Conservation (phyloP, 2,113 vertebrate genomes). For the Ctenodactylus gundi region DNA sequence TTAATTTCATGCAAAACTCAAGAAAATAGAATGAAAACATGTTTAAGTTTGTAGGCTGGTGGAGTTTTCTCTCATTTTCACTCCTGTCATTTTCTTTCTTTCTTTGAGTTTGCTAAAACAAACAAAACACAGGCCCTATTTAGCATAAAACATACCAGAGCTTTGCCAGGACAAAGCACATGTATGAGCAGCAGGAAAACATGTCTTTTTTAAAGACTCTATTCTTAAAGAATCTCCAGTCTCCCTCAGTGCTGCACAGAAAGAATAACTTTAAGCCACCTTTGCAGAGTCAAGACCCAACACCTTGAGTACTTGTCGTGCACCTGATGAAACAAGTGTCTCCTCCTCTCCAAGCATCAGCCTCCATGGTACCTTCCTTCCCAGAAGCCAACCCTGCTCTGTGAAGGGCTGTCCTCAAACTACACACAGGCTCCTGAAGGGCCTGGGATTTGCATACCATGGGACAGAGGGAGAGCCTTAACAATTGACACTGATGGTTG, state of each 20-base stretch:
- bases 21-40: slow-evolving; percentile 2
- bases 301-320: accelerated
- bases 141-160: not conserved
- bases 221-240: not conserved
- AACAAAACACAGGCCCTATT: not conserved
- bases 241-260: not conserved
- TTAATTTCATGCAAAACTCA: slow-evolving; percentile 24
- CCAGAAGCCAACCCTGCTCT: not conserved
- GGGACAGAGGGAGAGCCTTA: not conserved
- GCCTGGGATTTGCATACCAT: not conserved
- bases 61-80: not conserved
- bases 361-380: not conserved
- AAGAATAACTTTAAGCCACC: not conserved
- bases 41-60: not conserved
- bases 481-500: not conserved
- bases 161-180: not conserved
- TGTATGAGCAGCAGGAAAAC: not conserved
- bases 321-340: not conserved
- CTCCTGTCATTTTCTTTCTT: not conserved
- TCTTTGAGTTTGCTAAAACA: slow-evolving; percentile 21
- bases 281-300: not conserved
- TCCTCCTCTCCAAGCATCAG: not conserved
- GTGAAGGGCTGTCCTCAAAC: not conserved
- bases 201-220: not conserved
- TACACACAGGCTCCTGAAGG: not conserved